A percentile compares a stretch with the other conserved stretches of the same genome.
phyloP scores from a whole-genome alignment of 2,113 vertebrate genomes.

The Myrmophylax atrothorax region DNA sequence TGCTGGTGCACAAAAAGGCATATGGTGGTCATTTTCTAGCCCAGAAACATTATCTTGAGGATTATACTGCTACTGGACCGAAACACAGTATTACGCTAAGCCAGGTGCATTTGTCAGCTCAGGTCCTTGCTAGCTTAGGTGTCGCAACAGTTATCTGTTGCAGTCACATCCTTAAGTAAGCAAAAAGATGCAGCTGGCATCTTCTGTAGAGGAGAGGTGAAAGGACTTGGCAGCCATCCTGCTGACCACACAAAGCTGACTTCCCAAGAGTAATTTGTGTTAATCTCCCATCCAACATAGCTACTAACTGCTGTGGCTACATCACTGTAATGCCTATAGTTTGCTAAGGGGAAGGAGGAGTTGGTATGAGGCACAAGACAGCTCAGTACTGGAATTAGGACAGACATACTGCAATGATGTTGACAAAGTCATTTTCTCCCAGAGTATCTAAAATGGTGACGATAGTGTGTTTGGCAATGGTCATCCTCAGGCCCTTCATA shows the following conservation, averaged over 20 bases:
- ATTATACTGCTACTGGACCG: not conserved
- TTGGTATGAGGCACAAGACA: not conserved
- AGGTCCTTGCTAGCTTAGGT: not conserved
- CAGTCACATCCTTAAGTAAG: not conserved
- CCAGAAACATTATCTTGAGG: not conserved
- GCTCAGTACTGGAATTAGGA: not conserved
- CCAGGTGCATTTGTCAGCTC: not conserved
- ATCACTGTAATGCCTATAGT: not conserved
- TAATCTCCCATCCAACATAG: not conserved
- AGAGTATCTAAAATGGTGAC: constrained; percentile 91
- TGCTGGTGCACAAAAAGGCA: not conserved
- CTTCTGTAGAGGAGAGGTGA: not conserved
- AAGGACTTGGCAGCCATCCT: not conserved
- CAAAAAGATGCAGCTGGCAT: not conserved
- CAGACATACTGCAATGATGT: constrained; percentile 87
- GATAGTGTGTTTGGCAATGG: constrained; percentile 95
- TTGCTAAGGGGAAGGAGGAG: not conserved
- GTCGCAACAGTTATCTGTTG: not conserved
- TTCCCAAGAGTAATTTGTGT: not conserved
- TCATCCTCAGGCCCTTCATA: constrained; percentile 92
- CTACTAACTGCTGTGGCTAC: not conserved
- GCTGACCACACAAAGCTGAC: not conserved
- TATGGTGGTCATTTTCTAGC: not conserved
- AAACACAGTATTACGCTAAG: not conserved
- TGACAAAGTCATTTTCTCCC: constrained; percentile 98